Conservation (phyloP, 2,797 vertebrate species). For the Rhodeus uyekii region DNA sequence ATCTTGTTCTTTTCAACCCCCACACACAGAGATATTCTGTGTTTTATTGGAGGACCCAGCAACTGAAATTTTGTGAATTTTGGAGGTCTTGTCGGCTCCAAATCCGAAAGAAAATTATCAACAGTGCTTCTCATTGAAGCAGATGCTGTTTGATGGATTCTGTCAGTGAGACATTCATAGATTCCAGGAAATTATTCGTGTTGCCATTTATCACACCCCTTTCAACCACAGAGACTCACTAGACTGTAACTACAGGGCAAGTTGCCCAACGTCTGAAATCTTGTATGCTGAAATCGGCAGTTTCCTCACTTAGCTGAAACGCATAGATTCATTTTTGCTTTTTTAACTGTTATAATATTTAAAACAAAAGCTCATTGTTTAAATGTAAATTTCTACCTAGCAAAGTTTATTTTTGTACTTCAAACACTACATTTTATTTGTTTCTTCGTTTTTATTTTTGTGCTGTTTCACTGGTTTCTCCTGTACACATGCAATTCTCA, state of each 20-base stretch:
- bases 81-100: background rate
- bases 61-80: background rate
- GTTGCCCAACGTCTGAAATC: background rate
- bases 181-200: background rate
- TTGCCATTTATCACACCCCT: background rate
- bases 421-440: background rate
- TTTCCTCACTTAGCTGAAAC: background rate
- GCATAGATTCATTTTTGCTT: background rate
- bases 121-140: background rate
- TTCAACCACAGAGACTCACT: background rate
- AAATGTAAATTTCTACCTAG: background rate
- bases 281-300: background rate
- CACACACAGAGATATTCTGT: background rate
- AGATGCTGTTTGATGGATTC: background rate
- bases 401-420: background rate
- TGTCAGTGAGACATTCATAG: background rate
- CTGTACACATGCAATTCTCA: background rate
- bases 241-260: background rate
- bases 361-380: background rate
- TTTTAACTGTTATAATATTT: background rate
- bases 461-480: background rate
- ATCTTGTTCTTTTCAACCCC: slow-evolving; percentile 35
- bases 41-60: background rate
- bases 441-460: background rate
- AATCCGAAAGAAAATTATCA: background rate